phyloP scores from a whole-genome alignment of 2,113 vertebrate genomes.

The Odontesthes bonariensis region DNA sequence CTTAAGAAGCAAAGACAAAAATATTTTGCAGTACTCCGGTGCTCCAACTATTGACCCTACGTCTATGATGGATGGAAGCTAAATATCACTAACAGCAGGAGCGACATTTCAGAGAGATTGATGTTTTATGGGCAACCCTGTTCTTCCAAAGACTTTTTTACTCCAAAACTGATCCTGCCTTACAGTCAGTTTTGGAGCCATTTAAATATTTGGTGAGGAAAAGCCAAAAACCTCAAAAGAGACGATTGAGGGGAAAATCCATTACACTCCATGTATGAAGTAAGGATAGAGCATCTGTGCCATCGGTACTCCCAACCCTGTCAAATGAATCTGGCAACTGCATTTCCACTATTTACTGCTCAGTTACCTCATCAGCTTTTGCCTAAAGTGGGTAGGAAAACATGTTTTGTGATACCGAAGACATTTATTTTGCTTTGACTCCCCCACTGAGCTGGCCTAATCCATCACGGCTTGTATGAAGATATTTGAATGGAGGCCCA shows the following conservation, averaged over 20 bases:
- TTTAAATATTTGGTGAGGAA: background rate
- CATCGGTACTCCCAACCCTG: background rate
- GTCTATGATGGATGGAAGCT: slow-evolving; percentile 5
- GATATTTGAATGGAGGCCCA: slow-evolving; percentile 48
- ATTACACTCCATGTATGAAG: background rate
- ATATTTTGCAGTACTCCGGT: background rate
- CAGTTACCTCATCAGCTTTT: slow-evolving; percentile 44
- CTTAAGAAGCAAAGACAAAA: background rate
- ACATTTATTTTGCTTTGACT: slow-evolving; percentile 49
- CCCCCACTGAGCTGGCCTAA: slow-evolving; percentile 44
- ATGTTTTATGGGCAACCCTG: background rate
- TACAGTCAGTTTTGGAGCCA: background rate
- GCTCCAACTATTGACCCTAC: background rate
- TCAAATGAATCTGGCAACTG: slow-evolving; percentile 43
- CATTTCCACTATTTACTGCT: slow-evolving; percentile 33
- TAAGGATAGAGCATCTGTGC: slow-evolving; percentile 2
- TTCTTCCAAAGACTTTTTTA: background rate
- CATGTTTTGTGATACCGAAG: slow-evolving; percentile 45
- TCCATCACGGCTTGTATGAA: slow-evolving; percentile 42
- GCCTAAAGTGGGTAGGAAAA: slow-evolving; percentile 39
- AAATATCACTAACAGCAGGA: slow-evolving; percentile 5
- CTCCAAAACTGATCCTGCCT: background rate
- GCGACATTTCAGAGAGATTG: slow-evolving; percentile 8
- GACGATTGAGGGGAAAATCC: background rate
- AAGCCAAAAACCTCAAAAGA: background rate